Evolutionary conservation across 2,888 invertebrate species (phyloP).

Genomic region (Dasypolia templi): DNA sequence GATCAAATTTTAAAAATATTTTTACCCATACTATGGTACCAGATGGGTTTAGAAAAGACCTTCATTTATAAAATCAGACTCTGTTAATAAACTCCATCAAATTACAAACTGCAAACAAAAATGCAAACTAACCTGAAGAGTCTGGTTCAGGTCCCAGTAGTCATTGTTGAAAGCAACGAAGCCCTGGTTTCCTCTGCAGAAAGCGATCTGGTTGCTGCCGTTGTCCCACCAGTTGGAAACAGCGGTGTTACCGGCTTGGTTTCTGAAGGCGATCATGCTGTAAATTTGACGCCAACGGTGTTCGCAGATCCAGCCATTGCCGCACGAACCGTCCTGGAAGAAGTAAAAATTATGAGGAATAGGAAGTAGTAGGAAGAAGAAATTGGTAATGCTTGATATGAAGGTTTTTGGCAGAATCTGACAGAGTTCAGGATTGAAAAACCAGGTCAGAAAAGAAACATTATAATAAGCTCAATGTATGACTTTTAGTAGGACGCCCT

Average conservation of each 20-base stretch:
- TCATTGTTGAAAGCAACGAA: constrained; percentile 95
- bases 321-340: constrained; percentile 91
- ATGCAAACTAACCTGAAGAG: constrained; percentile 87
- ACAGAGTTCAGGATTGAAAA: background rate
- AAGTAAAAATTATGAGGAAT: background rate
- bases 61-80: no score
- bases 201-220: constrained; percentile 95
- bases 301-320: constrained; percentile 95
- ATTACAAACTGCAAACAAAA: background rate
- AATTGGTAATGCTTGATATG: background rate
- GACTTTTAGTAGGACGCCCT: no score
- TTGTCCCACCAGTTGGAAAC: constrained; percentile 95
- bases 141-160: constrained; percentile 89
- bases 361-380: background rate
- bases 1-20: no score
- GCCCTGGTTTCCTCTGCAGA: constrained; percentile 93
- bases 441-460: background rate
- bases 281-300: constrained; percentile 96
- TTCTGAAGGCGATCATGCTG: constrained; percentile 95
- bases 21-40: no score
- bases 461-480: background rate
- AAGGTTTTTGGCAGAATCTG: background rate
- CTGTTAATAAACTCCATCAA: no score
- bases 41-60: no score
- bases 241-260: constrained; percentile 90